Base-by-base conservation (phyloP, 2,888 invertebrate genomes). In the Clistopyga incitator region DNA sequence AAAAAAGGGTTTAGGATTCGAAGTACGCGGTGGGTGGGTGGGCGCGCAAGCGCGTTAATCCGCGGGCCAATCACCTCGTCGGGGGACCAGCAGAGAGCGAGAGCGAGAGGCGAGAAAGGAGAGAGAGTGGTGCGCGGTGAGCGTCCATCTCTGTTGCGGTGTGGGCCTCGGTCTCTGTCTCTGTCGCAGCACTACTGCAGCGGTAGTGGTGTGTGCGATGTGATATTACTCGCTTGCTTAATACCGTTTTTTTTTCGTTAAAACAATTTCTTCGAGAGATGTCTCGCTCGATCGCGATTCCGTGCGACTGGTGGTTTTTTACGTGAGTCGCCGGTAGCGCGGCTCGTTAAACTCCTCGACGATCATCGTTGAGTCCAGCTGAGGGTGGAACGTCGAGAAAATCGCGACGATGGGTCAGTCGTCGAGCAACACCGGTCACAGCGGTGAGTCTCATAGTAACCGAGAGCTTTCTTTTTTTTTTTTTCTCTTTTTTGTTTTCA, bases 341-440 rank as follows among this genome's bases (percentile, higher is more conserved):
- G 54, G 38, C 59, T 18, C 64, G 47, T 59, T 25, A 56, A 18
- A 23, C 6, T 20, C 56, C 50, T 65, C 52, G 47, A 70, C 68
- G 68, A 82, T 70, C 64, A 84, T 76, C 38, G 68, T 47, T 23
- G 11, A 54, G 10, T 61, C 64, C 50, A 64, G 61, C 29, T 34
- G 64, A 20, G 47, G 50, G 34, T 23, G 25, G 42, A 50, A 74
- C 23, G 59, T 61, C 50, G 70, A 76, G 70, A 72, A 72, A 59
- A 68, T 50, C 50, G 56, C 45, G 84, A 90, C 87, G 87, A 93
- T 93, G 93, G 93, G 93, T 84, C 92, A 92, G 87, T 92, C 92
- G 81, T 93, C 92, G 84, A 92, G 93, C 88, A 92, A 90, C 88
- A 91, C 91, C 89, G 92, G 92, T 82, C 92, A 92, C 89, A 92